Evolutionary conservation across 2,797 vertebrate genomes (phyloP).

Genomic region (Lagodon rhomboides): DNA sequence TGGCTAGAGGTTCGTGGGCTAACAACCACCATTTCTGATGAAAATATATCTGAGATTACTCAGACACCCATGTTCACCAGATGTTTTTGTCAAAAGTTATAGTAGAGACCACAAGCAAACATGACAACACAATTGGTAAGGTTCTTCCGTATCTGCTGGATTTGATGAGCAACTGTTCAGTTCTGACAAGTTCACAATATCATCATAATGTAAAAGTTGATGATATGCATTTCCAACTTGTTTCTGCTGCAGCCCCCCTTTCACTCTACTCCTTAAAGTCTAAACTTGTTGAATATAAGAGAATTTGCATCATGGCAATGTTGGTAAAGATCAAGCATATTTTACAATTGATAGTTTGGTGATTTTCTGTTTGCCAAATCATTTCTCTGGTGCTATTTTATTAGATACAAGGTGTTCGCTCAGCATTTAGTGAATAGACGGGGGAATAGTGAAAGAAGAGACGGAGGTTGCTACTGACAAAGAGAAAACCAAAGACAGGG

Average conservation of each 20-base stretch:
- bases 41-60: too few species aligned
- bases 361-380: background rate
- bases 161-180: too few species aligned
- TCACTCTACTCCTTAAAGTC: background rate
- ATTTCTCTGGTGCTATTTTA: background rate
- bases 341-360: constrained; percentile 4
- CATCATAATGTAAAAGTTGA: too few species aligned
- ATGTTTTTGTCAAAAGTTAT: background rate
- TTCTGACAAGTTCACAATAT: too few species aligned
- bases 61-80: too few species aligned
- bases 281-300: background rate
- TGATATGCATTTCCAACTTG: background rate
- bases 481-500: constrained; percentile 20
- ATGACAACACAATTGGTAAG: background rate
- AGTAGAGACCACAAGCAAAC: background rate
- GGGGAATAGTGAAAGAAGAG: background rate
- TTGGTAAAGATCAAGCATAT: background rate
- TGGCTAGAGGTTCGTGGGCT: too few species aligned
- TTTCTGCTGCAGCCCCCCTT: too few species aligned
- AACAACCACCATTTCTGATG: too few species aligned
- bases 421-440: constrained; percentile 8
- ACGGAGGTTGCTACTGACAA: constrained; percentile 14
- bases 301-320: too few species aligned
- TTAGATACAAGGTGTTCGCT: background rate
- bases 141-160: background rate